A percentile compares a stretch with the other conserved stretches of the same genome.
These are phyloP conservation scores for Lates japonicus DNA, from an alignment of 2,797 vertebrate species.

Conservation along the genomic window DNA sequence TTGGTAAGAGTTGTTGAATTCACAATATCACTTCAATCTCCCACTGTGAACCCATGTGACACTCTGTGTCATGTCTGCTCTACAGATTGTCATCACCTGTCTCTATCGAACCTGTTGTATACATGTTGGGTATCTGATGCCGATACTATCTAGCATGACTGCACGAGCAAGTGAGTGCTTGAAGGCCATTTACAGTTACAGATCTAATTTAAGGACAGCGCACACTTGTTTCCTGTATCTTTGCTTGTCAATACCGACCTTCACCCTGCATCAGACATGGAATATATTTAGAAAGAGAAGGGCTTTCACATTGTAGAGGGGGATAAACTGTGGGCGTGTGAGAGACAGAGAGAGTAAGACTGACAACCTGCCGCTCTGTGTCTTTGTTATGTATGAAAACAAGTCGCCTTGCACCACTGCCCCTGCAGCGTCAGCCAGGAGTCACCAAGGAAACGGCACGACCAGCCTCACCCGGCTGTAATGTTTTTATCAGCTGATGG, in stretches of 20 bases:
- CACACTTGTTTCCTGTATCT: constrained; percentile 54
- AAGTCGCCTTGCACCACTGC: constrained; percentile 48
- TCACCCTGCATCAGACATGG: constrained; percentile 31
- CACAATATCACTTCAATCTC: constrained; percentile 41
- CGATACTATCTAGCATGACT: constrained; percentile 40
- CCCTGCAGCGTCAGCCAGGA: constrained; percentile 53
- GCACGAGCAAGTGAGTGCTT: constrained; percentile 15
- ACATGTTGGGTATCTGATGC: constrained; percentile 42
- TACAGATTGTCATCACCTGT: constrained; percentile 53
- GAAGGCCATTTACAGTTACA: constrained; percentile 43
- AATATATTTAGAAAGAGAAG: constrained; percentile 58
- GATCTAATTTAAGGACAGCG: constrained; percentile 58
- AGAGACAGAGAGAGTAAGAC: constrained; percentile 21
- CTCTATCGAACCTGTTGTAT: constrained; percentile 29
- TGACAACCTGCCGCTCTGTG: constrained; percentile 41
- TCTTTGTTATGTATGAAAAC: constrained; percentile 81
- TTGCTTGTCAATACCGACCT: constrained; percentile 61
- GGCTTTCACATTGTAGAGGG: constrained; percentile 29
- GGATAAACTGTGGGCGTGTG: not conserved
- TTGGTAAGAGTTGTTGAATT: not conserved
- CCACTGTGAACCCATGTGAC: constrained; percentile 6
- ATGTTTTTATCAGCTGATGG: constrained; percentile 72
- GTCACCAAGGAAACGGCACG: constrained; percentile 76
- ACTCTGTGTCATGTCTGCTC: constrained; percentile 27
- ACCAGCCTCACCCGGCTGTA: constrained; percentile 55